A percentile compares a stretch with the other conserved stretches of the same genome.
These are phyloP conservation scores for Pangasianodon gigas DNA, from an alignment of 2,113 vertebrate species.

Conservation along the genomic window DNA sequence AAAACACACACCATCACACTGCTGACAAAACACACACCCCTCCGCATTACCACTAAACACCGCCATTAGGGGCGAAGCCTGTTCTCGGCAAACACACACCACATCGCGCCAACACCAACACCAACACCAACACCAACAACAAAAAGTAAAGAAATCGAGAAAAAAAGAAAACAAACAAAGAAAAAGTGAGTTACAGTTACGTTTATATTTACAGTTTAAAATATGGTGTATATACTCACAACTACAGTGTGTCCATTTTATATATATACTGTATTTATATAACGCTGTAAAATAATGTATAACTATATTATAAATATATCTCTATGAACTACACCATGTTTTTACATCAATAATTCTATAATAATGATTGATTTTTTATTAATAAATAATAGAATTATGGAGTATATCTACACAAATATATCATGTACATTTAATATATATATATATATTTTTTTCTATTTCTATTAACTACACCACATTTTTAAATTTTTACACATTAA, in stretches of 20 bases:
- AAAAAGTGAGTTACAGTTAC: not conserved
- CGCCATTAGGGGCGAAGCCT: slow-evolving; percentile 61
- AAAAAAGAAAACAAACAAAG: not conserved
- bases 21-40: slow-evolving; percentile 65
- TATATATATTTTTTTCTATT: too few relatives aligned
- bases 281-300: too few relatives aligned
- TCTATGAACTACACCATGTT: not conserved
- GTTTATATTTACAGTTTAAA: not conserved
- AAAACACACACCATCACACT: slow-evolving; percentile 67
- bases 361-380: not conserved
- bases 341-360: not conserved
- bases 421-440: too few relatives aligned
- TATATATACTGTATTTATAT: too few relatives aligned
- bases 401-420: not conserved
- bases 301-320: too few relatives aligned
- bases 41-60: slow-evolving; percentile 73
- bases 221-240: not conserved
- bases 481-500: too few relatives aligned
- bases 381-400: not conserved
- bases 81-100: slow-evolving; percentile 26
- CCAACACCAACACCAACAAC: not conserved
- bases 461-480: too few relatives aligned
- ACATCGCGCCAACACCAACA: not conserved
- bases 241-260: not conserved
- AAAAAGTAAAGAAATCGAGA: not conserved